A percentile compares a stretch with the other conserved stretches of the same genome.
Conservation (phyloP, 1,140 invertebrate genomes). For the Leptinotarsa undecemlineata region DNA sequence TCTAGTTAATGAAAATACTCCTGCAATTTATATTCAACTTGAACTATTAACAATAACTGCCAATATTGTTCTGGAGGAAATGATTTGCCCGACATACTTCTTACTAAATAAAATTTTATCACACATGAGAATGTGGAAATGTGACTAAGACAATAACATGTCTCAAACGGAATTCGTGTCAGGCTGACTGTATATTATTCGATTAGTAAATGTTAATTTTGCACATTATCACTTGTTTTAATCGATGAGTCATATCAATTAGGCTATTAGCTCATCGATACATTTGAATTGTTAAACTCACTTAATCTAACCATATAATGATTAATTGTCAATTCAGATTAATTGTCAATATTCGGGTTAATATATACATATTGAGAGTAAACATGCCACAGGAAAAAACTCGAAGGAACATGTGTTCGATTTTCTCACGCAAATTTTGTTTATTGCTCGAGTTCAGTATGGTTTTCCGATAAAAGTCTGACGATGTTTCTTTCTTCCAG, state of each 20-base stretch:
- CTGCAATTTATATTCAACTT: too few relatives aligned
- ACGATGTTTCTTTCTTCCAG: constrained; percentile 3
- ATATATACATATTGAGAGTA: constrained; percentile 18
- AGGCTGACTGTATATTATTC: constrained; percentile 22
- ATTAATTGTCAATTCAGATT: constrained; percentile 31
- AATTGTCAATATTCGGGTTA: constrained; percentile 27
- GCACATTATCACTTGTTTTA: constrained; percentile 31
- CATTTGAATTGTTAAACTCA: constrained; percentile 31
- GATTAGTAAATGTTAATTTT: constrained; percentile 32
- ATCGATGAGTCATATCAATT: constrained; percentile 34
- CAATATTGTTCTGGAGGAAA: too few relatives aligned
- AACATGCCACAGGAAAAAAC: constrained; percentile 25
- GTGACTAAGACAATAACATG: constrained; percentile 3
- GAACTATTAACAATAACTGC: too few relatives aligned
- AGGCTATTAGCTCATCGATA: constrained; percentile 34
- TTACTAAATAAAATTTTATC: too few relatives aligned
- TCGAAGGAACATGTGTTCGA: constrained; percentile 14
- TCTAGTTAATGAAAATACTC: too few relatives aligned
- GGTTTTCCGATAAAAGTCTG: constrained; percentile 25
- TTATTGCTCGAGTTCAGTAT: constrained; percentile 21
- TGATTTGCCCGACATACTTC: too few relatives aligned
- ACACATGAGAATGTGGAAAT: neutral
- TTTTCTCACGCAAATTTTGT: constrained; percentile 29
- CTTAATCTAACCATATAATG: constrained; percentile 28
- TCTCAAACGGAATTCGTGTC: constrained; percentile 21